Percentiles rank a stretch among this genome's conserved stretches.
phyloP scores from a whole-genome alignment of 2,113 vertebrate genomes.

The Muntiacus muntjak region DNA sequence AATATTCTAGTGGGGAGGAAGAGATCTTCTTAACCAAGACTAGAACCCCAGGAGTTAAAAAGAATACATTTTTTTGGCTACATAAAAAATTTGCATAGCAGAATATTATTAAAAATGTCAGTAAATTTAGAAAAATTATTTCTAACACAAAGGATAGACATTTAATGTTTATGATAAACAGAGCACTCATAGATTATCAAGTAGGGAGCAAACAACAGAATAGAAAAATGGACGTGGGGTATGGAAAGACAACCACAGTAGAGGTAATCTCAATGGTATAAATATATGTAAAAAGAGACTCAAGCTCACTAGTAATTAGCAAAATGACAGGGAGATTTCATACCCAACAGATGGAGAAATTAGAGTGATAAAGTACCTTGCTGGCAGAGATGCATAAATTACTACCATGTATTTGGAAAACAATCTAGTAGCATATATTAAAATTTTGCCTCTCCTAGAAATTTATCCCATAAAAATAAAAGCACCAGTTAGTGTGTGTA shows the following conservation, averaged over 20 bases:
- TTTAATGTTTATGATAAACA: constrained; percentile 4
- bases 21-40: not conserved
- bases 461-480: not conserved
- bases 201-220: not conserved
- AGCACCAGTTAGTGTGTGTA: not conserved
- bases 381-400: not conserved
- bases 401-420: not conserved
- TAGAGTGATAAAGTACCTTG: not conserved
- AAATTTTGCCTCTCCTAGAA: not conserved
- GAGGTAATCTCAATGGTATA: not conserved
- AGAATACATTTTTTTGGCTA: not conserved
- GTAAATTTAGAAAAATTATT: not conserved
- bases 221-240: not conserved
- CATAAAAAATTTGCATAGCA: not conserved
- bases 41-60: not conserved
- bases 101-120: constrained; percentile 9
- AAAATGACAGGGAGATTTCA: not conserved
- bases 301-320: not conserved
- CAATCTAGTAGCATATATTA: not conserved
- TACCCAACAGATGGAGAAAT: not conserved
- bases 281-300: not conserved
- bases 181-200: not conserved
- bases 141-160: not conserved
- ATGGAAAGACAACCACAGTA: not conserved
- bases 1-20: not conserved